Evolutionary conservation across 1,140 invertebrate species (phyloP).

Genomic region (Arion vulgaris): DNA sequence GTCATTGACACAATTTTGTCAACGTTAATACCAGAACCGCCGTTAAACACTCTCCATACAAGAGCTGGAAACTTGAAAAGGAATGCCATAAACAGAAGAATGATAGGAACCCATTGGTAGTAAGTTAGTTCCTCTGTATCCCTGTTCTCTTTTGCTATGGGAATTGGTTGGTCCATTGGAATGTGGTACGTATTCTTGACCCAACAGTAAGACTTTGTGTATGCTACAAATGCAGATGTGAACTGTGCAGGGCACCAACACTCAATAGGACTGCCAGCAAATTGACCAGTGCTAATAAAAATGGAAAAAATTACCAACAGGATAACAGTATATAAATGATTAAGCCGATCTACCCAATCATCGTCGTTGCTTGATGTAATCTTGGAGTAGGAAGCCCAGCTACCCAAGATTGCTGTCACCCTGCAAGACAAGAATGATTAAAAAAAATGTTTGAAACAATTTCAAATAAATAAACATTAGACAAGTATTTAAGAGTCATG

Average conservation of each 20-base stretch:
- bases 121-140: slow-evolving; percentile 64
- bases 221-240: slow-evolving; percentile 70
- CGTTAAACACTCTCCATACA: slow-evolving; percentile 66
- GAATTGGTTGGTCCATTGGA: slow-evolving; percentile 65
- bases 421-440: slow-evolving; percentile 40
- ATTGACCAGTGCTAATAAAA: slow-evolving; percentile 76
- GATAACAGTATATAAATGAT: slow-evolving; percentile 66
- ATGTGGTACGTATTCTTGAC: slow-evolving; percentile 75
- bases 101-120: slow-evolving; percentile 72
- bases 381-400: slow-evolving; percentile 65
- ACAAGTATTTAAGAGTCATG: too few relatives aligned
- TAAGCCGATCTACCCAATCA: slow-evolving; percentile 66
- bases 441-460: too few relatives aligned
- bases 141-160: slow-evolving; percentile 54
- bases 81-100: slow-evolving; percentile 68
- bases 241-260: slow-evolving; percentile 74
- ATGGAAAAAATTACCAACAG: slow-evolving; percentile 65
- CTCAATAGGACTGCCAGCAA: slow-evolving; percentile 82
- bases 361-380: slow-evolving; percentile 68
- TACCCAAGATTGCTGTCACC: slow-evolving; percentile 59
- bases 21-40: slow-evolving; percentile 61
- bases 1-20: slow-evolving; percentile 65
- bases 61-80: slow-evolving; percentile 68
- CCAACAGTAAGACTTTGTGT: slow-evolving; percentile 72
- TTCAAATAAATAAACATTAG: too few relatives aligned